Percentiles rank a stretch among this genome's conserved stretches.
Evolutionary conservation across 1,140 invertebrate genomes (phyloP).

Genomic region (Agrilus planipennis): DNA sequence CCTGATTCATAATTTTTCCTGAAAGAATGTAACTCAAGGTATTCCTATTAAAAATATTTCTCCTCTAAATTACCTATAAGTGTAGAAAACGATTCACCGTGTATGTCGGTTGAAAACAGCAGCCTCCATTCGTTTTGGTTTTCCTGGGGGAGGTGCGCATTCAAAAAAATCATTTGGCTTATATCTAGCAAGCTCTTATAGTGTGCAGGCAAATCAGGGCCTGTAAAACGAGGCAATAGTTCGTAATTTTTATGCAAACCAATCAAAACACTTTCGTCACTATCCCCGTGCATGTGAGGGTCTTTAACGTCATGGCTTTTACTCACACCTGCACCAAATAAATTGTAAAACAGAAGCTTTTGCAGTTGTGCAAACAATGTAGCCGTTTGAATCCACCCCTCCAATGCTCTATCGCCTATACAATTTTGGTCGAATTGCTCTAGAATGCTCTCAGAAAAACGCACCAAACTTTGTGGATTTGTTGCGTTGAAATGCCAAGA

Average conservation of each 20-base stretch:
- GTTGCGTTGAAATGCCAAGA: constrained; percentile 31
- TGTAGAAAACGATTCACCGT: constrained; percentile 75
- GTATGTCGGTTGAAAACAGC: constrained; percentile 68
- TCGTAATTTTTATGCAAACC: no score
- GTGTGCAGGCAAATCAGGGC: constrained; percentile 55
- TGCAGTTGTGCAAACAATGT: constrained; percentile 29
- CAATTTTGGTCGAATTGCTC: constrained; percentile 26
- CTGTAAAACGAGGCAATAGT: constrained; percentile 42
- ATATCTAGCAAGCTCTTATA: constrained; percentile 66
- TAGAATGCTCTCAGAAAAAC: constrained; percentile 31
- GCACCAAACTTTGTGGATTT: no score
- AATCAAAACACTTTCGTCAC: constrained; percentile 39
- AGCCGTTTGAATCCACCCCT: constrained; percentile 29
- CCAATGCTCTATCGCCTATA: constrained; percentile 22
- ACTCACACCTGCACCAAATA: constrained; percentile 19
- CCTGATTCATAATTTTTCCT: constrained; percentile 64
- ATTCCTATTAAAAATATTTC: neutral
- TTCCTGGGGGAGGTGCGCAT: constrained; percentile 58
- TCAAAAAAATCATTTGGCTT: constrained; percentile 65
- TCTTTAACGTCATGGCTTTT: constrained; percentile 8
- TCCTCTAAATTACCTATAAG: constrained; percentile 45
- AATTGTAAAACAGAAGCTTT: constrained; percentile 31
- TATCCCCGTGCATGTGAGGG: constrained; percentile 7
- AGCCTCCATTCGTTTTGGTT: constrained; percentile 67
- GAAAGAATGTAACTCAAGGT: constrained; percentile 6